Evolutionary conservation across 2,797 vertebrate genomes (phyloP).

Genomic region (Anabas testudineus): DNA sequence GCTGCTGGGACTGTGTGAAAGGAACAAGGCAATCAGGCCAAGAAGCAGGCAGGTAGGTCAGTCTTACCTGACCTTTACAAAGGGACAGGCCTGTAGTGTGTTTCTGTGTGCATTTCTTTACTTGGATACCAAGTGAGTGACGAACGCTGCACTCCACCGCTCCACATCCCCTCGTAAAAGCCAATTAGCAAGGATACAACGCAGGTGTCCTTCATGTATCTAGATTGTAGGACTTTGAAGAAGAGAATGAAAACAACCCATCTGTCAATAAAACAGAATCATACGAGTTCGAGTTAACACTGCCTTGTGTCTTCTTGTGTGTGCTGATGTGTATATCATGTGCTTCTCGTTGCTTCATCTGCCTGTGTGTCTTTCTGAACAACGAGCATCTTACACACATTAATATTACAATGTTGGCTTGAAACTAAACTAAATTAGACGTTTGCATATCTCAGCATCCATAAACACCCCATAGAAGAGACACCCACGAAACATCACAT

Average conservation of each 20-base stretch:
- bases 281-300: not conserved
- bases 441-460: not conserved
- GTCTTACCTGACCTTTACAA: constrained; percentile 20
- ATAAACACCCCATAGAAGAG: not conserved
- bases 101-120: not conserved
- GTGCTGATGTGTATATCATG: not conserved
- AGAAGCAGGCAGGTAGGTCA: not conserved
- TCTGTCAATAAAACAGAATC: constrained; percentile 15
- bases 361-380: constrained; percentile 17
- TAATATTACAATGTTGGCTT: constrained; percentile 25
- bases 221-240: constrained; percentile 4
- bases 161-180: constrained; percentile 6
- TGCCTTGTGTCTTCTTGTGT: not conserved
- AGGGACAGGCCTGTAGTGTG: not conserved
- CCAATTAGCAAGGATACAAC: not conserved
- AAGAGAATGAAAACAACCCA: constrained; percentile 3
- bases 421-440: constrained; percentile 13
- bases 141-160: not conserved
- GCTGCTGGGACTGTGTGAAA: constrained; percentile 28
- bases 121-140: not conserved
- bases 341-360: constrained; percentile 6
- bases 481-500: not conserved
- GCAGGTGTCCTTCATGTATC: not conserved
- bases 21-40: constrained; percentile 6
- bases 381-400: constrained; percentile 22